Percentiles rank a stretch among this genome's conserved stretches.
Evolutionary conservation across 2,113 vertebrate species (phyloP).

Genomic region (Pomatorhinus ruficollis): DNA sequence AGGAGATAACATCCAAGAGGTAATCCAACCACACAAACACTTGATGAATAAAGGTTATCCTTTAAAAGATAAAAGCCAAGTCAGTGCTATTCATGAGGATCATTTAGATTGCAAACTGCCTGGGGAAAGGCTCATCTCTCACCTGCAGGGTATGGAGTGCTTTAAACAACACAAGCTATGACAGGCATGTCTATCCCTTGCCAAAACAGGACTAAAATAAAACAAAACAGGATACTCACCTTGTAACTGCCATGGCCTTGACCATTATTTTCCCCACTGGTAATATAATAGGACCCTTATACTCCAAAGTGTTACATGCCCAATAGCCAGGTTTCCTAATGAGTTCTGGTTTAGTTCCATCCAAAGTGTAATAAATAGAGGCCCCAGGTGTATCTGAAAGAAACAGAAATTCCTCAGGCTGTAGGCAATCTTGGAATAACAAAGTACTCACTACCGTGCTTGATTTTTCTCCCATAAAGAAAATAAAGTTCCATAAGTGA

Average conservation of each 20-base stretch:
- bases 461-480: neutral
- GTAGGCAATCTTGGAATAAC: neutral
- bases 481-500: neutral
- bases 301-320: slow-evolving; percentile 80
- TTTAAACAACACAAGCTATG: neutral
- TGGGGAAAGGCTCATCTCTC: neutral
- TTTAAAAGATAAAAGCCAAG: neutral
- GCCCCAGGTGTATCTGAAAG: slow-evolving; percentile 84
- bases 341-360: slow-evolving; percentile 86
- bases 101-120: neutral
- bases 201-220: neutral
- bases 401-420: neutral
- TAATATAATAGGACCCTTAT: slow-evolving; percentile 79
- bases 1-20: neutral
- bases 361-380: slow-evolving; percentile 87
- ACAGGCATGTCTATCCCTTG: neutral
- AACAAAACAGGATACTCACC: slow-evolving; percentile 72
- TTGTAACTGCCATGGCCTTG: slow-evolving; percentile 85
- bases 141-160: neutral
- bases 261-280: slow-evolving; percentile 85
- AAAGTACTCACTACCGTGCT: neutral
- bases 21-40: neutral
- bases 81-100: neutral
- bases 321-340: slow-evolving; percentile 65
- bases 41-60: neutral